Conservation (phyloP, 2,113 vertebrate genomes). For the Tylochromis polylepis region DNA sequence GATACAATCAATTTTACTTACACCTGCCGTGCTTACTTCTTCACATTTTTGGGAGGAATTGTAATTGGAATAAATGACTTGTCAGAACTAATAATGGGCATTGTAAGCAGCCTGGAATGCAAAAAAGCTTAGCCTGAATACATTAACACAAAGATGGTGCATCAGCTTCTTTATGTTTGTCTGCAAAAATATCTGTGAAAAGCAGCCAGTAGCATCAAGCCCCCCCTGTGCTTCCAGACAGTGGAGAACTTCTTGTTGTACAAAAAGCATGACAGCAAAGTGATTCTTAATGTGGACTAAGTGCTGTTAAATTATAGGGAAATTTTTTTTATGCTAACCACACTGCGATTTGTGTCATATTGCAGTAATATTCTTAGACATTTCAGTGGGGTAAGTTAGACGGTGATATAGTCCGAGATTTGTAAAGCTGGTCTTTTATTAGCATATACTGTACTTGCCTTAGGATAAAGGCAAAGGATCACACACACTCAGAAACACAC, state of each 20-base stretch:
- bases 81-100: constrained; percentile 65
- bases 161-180: constrained; percentile 31
- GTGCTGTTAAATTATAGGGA: constrained; percentile 40
- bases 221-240: neutral
- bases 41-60: constrained; percentile 51
- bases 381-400: neutral
- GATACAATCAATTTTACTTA: constrained; percentile 72
- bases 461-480: neutral
- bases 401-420: neutral
- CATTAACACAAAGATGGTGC: constrained; percentile 28
- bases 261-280: neutral
- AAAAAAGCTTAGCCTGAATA: constrained; percentile 39
- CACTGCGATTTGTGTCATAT: neutral
- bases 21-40: constrained; percentile 47
- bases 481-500: neutral
- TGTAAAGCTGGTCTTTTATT: neutral
- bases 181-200: neutral
- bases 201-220: neutral
- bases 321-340: neutral
- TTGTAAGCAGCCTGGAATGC: constrained; percentile 39
- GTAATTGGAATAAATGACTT: constrained; percentile 76
- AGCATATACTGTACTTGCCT: neutral
- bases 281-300: constrained; percentile 23
- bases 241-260: neutral
- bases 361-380: neutral